Base-by-base conservation (phyloP, 2,797 vertebrate species). In the Peromyscus attwateri region DNA sequence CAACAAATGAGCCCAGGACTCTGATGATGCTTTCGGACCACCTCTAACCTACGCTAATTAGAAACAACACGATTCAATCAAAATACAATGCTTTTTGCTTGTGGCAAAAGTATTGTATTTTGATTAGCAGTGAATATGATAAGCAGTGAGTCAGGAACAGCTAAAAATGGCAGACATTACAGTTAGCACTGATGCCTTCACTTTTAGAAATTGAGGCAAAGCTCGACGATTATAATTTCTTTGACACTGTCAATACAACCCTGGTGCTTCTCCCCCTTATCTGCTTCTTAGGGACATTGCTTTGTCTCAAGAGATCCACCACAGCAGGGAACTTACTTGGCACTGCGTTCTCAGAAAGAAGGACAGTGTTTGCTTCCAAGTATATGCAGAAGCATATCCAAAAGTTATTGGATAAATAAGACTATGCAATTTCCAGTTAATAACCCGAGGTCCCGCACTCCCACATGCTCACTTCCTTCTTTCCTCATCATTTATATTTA, bases 131-230 rank as follows among this genome's bases (percentile, higher is more conserved):
- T 43, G 43, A 43, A 25, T 66, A n/a, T 73, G 73, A 46, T 1
- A 6, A 88, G 25, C 0, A 12, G 3, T 37, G 27, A 87, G 77
- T 21, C 29, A 57, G 62, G 21, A 64, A 77, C 37, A 49, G 55
- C 87, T 37, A 77, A 23, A 73, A 85, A 49, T 76, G 21, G n/a
- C 31, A 68, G 43, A 52, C 21, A 52, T 60, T 68, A 27, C n/a
- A 70, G n/a, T 62, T 85, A 91, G 37, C 3, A 52, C 37, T 0
- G 5, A 55, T 91, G n/a, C 2, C n/a, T 84, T 43, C 71, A 43
- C 34, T 81, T 89, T 83, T 31, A 68, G 64, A 92, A 89, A 95
- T 17, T 3, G 49, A 89, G 40, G 31, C 14, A 83, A 77, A 88
- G 23, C 49, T 43, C 60, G 55, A 25, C 23, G 9, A 43, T 60